phyloP scores from a whole-genome alignment of 2,113 vertebrate species.

The Cryptomyrus ogoouensis region DNA sequence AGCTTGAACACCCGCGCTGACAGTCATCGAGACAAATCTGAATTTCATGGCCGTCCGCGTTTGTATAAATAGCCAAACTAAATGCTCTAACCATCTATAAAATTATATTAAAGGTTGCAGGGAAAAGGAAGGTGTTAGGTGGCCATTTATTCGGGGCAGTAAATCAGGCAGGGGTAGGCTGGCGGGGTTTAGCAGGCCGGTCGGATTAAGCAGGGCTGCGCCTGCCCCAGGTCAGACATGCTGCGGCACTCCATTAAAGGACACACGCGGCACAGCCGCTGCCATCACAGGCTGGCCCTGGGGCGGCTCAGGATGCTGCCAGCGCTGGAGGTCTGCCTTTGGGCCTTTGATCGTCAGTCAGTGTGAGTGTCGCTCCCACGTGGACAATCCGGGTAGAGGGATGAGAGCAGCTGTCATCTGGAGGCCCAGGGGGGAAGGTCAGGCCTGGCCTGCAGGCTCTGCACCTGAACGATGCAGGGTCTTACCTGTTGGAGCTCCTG shows the following conservation, averaged over 20 bases:
- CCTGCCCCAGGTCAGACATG: slow-evolving; percentile 55
- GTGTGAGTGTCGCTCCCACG: neutral
- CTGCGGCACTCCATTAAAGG: slow-evolving; percentile 62
- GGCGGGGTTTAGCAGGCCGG: neutral
- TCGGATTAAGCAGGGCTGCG: neutral
- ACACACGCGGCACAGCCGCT: slow-evolving; percentile 41
- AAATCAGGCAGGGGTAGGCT: slow-evolving; percentile 57
- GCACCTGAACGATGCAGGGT: neutral
- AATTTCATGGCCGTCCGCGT: slow-evolving; percentile 70
- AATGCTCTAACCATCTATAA: slow-evolving; percentile 67
- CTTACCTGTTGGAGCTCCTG: slow-evolving; percentile 56
- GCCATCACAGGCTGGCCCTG: slow-evolving; percentile 44
- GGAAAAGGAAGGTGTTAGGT: slow-evolving; percentile 57
- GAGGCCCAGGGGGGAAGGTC: neutral
- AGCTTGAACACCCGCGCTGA: slow-evolving; percentile 43
- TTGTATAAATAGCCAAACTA: slow-evolving; percentile 75
- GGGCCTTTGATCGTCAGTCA: neutral
- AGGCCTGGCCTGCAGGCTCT: neutral
- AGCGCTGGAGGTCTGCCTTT: neutral
- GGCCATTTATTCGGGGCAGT: slow-evolving; percentile 65
- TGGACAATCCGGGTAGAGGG: neutral
- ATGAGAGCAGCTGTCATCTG: neutral
- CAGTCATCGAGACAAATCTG: slow-evolving; percentile 70
- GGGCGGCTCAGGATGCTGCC: neutral
- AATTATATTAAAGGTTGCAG: slow-evolving; percentile 66